These are phyloP conservation scores for Ridgeia piscesae DNA, from an alignment of 1,140 invertebrate species.

Conservation along the genomic window DNA sequence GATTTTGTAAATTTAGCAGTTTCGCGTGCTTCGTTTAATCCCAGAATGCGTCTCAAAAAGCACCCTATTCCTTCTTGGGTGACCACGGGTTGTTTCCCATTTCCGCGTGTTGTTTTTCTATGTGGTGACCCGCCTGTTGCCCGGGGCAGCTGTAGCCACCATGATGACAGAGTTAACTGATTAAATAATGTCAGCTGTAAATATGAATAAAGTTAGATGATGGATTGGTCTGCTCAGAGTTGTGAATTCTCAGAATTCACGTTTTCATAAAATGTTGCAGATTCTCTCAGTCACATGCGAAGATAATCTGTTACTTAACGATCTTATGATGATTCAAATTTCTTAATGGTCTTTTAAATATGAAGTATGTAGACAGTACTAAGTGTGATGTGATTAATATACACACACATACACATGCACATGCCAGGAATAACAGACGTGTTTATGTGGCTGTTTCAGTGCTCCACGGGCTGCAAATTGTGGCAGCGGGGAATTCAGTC, in stretches of 20 bases:
- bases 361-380: neutral
- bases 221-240: neutral
- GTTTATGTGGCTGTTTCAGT: constrained; percentile 62
- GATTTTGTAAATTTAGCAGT: neutral
- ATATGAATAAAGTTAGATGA: neutral
- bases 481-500: constrained; percentile 70
- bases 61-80: neutral
- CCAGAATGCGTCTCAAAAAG: neutral
- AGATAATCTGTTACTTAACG: neutral
- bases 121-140: neutral
- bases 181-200: neutral
- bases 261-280: neutral
- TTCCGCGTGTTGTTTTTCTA: neutral
- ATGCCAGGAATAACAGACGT: neutral
- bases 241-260: neutral
- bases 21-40: neutral
- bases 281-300: neutral
- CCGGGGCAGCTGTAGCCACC: neutral
- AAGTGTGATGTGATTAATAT: neutral
- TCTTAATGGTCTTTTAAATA: neutral
- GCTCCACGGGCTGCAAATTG: constrained; percentile 67
- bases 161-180: neutral
- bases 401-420: neutral
- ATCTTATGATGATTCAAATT: neutral
- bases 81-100: neutral